These are phyloP conservation scores for Clepsis dumicolana DNA, from an alignment of 2,888 invertebrate species.

Conservation along the genomic window DNA sequence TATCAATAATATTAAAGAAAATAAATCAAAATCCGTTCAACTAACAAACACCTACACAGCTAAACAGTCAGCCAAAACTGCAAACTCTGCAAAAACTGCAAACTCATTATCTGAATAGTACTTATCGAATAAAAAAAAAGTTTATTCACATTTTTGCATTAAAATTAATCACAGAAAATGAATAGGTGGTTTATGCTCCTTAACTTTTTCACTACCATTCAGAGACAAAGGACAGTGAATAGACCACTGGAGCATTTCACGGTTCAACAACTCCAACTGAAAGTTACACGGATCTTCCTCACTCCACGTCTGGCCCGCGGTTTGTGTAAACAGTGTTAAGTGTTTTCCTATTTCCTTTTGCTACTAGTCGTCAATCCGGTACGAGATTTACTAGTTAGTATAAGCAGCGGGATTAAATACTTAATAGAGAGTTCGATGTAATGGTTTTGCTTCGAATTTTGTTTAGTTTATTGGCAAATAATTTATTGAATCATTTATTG, in stretches of 20 bases:
- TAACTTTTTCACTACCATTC: background rate
- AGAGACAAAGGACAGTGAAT: slow-evolving; percentile 7
- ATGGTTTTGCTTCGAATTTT: slow-evolving; percentile 16
- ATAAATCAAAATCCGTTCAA: too few relatives aligned
- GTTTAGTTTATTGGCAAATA: background rate
- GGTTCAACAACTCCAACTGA: slow-evolving; percentile 25
- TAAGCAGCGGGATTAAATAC: slow-evolving; percentile 15
- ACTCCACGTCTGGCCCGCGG: slow-evolving; percentile 51
- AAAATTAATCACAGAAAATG: background rate
- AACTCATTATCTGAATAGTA: too few relatives aligned
- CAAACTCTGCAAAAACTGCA: too few relatives aligned
- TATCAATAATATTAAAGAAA: too few relatives aligned
- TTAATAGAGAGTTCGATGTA: slow-evolving; percentile 8
- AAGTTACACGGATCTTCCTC: slow-evolving; percentile 42
- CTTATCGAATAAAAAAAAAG: too few relatives aligned
- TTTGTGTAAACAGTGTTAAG: slow-evolving; percentile 58
- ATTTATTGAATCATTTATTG: too few relatives aligned
- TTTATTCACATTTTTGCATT: too few relatives aligned
- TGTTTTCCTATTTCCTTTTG: slow-evolving; percentile 64
- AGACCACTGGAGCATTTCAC: slow-evolving; percentile 13
- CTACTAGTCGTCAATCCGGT: slow-evolving; percentile 48
- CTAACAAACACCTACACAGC: too few relatives aligned
- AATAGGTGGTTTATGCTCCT: background rate
- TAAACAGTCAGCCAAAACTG: too few relatives aligned
- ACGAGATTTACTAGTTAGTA: slow-evolving; percentile 16